These are phyloP conservation scores for Tolmerus cingulatus DNA, from an alignment of 2,888 invertebrate species.

Conservation along the genomic window DNA sequence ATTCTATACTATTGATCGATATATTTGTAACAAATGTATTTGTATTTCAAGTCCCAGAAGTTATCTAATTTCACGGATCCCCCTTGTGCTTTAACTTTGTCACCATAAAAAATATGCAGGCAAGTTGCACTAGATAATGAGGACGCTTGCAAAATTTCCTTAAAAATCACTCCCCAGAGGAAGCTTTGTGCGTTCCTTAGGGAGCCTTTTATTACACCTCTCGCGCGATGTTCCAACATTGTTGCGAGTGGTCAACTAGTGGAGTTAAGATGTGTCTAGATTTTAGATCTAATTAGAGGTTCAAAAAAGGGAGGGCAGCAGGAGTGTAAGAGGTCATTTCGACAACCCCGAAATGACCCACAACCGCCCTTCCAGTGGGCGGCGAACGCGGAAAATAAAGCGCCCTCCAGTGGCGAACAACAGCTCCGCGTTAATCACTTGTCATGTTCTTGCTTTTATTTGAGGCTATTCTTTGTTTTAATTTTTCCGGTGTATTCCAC, in stretches of 20 bases:
- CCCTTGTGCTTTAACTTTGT: background rate
- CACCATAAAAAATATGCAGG: background rate
- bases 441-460: constrained; percentile 23
- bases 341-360: background rate
- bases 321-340: background rate
- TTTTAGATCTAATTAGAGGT: background rate
- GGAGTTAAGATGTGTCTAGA: background rate
- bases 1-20: too few species aligned
- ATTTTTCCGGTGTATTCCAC: background rate
- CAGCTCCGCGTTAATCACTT: constrained; percentile 7
- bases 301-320: background rate
- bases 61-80: background rate
- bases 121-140: background rate
- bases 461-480: constrained; percentile 5
- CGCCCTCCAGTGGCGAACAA: background rate
- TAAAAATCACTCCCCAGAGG: background rate
- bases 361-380: background rate
- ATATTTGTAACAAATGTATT: background rate
- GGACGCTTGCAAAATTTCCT: background rate
- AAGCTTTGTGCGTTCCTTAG: background rate
- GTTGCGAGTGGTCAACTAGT: background rate
- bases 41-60: background rate
- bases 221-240: background rate
- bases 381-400: background rate
- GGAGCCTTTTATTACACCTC: background rate